phyloP scores from a whole-genome alignment of 2,888 invertebrate species.

The Conops quadrifasciatus region DNA sequence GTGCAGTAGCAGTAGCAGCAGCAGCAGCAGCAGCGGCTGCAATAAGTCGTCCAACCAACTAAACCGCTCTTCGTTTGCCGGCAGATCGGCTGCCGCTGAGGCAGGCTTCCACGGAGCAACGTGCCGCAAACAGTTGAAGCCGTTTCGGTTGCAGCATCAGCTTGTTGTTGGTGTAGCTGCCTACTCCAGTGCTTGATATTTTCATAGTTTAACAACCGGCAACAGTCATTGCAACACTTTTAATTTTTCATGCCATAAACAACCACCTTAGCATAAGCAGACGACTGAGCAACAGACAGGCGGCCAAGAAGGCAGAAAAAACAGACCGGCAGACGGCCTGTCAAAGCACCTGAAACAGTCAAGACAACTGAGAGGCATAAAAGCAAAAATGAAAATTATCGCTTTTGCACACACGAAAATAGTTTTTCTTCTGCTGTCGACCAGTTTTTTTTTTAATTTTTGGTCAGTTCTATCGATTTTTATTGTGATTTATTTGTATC shows the following conservation, averaged over 20 bases:
- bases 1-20: background rate
- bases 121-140: too few species aligned
- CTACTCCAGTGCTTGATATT: constrained; percentile 25
- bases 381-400: constrained; percentile 7
- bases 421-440: background rate
- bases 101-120: too few species aligned
- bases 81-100: background rate
- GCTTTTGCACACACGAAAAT: background rate
- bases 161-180: background rate
- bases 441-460: background rate
- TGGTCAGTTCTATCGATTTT: too few species aligned
- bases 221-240: constrained; percentile 18
- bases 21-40: background rate
- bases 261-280: background rate
- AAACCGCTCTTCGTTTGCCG: constrained; percentile 13
- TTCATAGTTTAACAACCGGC: constrained; percentile 9
- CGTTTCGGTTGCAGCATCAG: constrained; percentile 2
- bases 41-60: background rate
- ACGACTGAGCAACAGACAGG: background rate
- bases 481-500: background rate
- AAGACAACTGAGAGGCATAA: too few species aligned
- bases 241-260: constrained; percentile 7
- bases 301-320: too few species aligned
- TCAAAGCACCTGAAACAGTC: too few species aligned
- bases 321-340: too few species aligned